Evolutionary conservation across 2,113 vertebrate species (phyloP).

Genomic region (Pitta sordida): DNA sequence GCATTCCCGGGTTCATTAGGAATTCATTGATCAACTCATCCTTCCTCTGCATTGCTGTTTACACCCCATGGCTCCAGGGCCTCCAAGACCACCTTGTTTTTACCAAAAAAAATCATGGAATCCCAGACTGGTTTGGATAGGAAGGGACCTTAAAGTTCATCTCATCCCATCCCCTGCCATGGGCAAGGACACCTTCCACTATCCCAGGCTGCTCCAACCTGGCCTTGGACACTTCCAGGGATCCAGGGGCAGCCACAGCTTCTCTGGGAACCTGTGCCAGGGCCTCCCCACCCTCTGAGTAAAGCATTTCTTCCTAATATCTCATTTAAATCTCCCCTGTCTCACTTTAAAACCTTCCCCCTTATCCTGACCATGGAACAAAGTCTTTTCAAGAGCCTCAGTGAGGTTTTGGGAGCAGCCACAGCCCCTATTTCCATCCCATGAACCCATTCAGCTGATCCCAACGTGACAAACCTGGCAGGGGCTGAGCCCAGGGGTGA

Average conservation of each 20-base stretch:
- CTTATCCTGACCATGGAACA: neutral
- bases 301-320: neutral
- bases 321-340: neutral
- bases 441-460: neutral
- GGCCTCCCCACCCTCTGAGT: neutral
- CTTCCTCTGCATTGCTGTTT: neutral
- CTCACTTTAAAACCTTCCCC: neutral
- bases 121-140: neutral
- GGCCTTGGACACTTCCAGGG: neutral
- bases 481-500: neutral
- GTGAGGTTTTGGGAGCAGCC: neutral
- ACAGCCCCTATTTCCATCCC: neutral
- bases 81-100: neutral
- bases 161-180: neutral
- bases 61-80: fast-evolving
- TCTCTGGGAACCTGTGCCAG: neutral
- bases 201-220: neutral
- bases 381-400: neutral
- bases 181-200: neutral
- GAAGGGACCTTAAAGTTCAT: neutral
- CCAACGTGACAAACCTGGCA: neutral
- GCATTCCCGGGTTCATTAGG: neutral
- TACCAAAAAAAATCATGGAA: neutral
- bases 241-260: neutral
- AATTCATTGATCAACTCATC: fast-evolving